Base-by-base conservation (phyloP, 2,888 invertebrate species). In the Gari tellinella region DNA sequence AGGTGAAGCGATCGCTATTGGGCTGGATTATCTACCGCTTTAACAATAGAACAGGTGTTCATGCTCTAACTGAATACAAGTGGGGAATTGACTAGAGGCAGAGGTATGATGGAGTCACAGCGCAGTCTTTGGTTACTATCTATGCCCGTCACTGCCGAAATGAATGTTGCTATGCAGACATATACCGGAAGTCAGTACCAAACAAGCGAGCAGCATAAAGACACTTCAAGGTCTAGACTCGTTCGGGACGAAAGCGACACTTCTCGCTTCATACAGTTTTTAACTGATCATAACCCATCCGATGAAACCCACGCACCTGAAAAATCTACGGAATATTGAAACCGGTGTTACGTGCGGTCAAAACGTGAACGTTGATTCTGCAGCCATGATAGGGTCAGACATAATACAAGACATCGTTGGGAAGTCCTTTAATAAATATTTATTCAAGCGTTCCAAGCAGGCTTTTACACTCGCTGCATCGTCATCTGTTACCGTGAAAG, bases 31-130 rank as follows among this genome's bases (percentile, higher is more conserved):
- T 73, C 83, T 23, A 63, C 81, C 26, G 85, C 84, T 49, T 69
- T 84, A 10, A 63, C 79, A 1, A 86, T 86, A 25, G 86, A 86
- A 62, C 85, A 86, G 55, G 69, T 67, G 5, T 62, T 86, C 1
- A 84, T 86, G 85, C 40, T 82, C 25, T 73, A 52, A 21, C n/a
- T 84, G 14, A 86, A 84, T 46, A 67, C 76, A 17, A 66, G 55
- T 14, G 81, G 83, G 10, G 83, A 83, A 14, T 17, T 81, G 26
- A 81, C 75, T 7, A 38, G 81, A 37, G 81, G 83, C 8, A 46
- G 75, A 23, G 82, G 82, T n/a, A 72, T 82, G 72, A 38, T 49
- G 3, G 82, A 83, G 46, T 14, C 41, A 12, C 81, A 83, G 62
- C 43, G 81, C 40, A 17, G 70, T 12, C 63, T 52, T n/a, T 80